Percentiles rank a stretch among this genome's conserved stretches.
These are phyloP conservation scores for Calycopis cecrops DNA, from an alignment of 1,140 invertebrate species.

Conservation along the genomic window DNA sequence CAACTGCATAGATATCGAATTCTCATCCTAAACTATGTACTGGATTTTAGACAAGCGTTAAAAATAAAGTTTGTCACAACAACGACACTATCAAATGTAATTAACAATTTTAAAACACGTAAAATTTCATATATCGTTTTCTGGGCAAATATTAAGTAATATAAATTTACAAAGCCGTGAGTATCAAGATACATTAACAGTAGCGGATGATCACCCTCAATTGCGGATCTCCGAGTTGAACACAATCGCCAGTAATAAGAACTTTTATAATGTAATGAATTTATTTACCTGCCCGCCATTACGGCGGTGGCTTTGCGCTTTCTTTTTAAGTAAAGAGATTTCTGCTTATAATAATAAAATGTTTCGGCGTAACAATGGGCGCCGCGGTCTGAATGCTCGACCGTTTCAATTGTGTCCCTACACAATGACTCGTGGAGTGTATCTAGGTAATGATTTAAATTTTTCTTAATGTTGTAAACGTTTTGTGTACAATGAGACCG, in stretches of 20 bases:
- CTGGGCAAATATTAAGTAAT: too few relatives aligned
- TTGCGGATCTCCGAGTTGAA: too few relatives aligned
- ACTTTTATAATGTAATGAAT: conserved; percentile 17
- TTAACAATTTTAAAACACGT: too few relatives aligned
- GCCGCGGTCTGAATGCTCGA: conserved; percentile 39
- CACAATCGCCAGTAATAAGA: not conserved
- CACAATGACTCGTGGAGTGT: conserved; percentile 18
- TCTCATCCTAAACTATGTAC: too few relatives aligned
- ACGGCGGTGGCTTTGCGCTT: conserved; percentile 43
- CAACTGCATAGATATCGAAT: too few relatives aligned
- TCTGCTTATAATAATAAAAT: conserved; percentile 51
- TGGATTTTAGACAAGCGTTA: too few relatives aligned
- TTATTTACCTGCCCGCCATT: conserved; percentile 26
- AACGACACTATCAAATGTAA: too few relatives aligned
- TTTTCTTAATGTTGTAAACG: conserved; percentile 9
- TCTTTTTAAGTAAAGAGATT: conserved; percentile 45
- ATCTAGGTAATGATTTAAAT: conserved; percentile 21
- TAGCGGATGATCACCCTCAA: too few relatives aligned
- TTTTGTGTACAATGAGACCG: not conserved
- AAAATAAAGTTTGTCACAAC: too few relatives aligned
- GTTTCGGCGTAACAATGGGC: conserved; percentile 47
- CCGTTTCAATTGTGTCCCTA: conserved; percentile 40
- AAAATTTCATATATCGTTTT: too few relatives aligned
- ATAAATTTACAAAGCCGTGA: too few relatives aligned
- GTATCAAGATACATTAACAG: too few relatives aligned